Base-by-base conservation (phyloP, 2,113 vertebrate genomes). In the Siphamia tubifer region DNA sequence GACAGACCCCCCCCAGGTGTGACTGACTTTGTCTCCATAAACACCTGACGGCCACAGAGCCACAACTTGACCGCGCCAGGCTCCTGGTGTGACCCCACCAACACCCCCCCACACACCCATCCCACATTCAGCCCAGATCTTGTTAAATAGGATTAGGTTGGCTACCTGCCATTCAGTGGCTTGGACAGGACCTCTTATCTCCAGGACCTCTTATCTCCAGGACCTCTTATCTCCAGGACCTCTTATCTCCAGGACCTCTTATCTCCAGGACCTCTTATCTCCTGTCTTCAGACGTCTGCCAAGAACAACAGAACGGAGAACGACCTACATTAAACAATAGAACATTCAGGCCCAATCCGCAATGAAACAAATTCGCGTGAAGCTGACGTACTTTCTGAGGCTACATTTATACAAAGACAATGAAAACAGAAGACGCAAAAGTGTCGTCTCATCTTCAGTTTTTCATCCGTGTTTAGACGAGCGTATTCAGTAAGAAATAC, bases 71-170 rank as follows among this genome's bases (percentile, higher is more conserved):
- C 83, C 73, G 52, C 23, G 25, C 16, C 48, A 28, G 69, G 49
- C 67, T 82, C 68, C 84, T 81, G 15, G n/a, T 54, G 56, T 85
- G 78, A 85, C 82, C 86, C 83, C 78, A 60, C 60, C 70, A 62
- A 60, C 58, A 31, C 31, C n/a, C 24, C 74, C 77, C n/a, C n/a
- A n/a, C n/a, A n/a, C n/a, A n/a, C n/a, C n/a, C 77, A 58, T 40
- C 66, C 74, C 57, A 17, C 56, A 71, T 81, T 73, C 83, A 79
- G 64, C 61, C 45, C 61, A 78, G 74, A 89, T 86, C 76, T 82
- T 65, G 68, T 80, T 84, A 86, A 89, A 89, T 79, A 88, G 87
- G 88, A 91, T 90, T 91, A 89, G 10, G 31, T 44, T 83, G 90
- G 90, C 88, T 84, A 82, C 79, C 80, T 85, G 82, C 82, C 88